phyloP scores from a whole-genome alignment of 2,888 invertebrate species.

The Endomychus coccineus region DNA sequence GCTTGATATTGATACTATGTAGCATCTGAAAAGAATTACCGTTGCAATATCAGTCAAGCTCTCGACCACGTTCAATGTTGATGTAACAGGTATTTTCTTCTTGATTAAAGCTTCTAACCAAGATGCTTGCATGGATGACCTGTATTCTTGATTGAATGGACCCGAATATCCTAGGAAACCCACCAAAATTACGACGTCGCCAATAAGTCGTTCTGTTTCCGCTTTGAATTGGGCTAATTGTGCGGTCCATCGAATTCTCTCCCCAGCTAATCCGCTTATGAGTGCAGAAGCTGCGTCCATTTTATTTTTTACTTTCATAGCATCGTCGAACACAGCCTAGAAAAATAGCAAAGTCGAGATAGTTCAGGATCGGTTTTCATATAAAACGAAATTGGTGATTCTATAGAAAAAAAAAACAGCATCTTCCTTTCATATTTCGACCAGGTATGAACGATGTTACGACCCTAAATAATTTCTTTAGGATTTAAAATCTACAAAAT shows the following conservation, averaged over 20 bases:
- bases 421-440: no score
- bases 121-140: conserved; percentile 53
- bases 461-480: no score
- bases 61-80: conserved; percentile 67
- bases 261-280: conserved; percentile 79
- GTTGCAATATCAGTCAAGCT: conserved; percentile 76
- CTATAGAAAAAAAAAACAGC: no score
- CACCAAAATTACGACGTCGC: conserved; percentile 73
- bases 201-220: conserved; percentile 78
- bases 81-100: conserved; percentile 70
- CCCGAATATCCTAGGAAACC: conserved; percentile 83
- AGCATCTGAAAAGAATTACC: conserved; percentile 39
- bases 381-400: no score
- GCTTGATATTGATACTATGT: no score
- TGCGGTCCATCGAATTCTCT: conserved; percentile 80
- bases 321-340: conserved; percentile 64
- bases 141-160: conserved; percentile 86
- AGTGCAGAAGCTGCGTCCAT: conserved; percentile 83
- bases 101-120: conserved; percentile 64
- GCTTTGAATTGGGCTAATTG: conserved; percentile 76
- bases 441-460: no score
- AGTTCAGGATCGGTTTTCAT: neutral
- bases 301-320: conserved; percentile 74
- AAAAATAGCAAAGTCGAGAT: conserved; percentile 5
- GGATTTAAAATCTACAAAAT: no score